Conservation (phyloP, 2,888 invertebrate genomes). For the Ganaspis brasiliensis region DNA sequence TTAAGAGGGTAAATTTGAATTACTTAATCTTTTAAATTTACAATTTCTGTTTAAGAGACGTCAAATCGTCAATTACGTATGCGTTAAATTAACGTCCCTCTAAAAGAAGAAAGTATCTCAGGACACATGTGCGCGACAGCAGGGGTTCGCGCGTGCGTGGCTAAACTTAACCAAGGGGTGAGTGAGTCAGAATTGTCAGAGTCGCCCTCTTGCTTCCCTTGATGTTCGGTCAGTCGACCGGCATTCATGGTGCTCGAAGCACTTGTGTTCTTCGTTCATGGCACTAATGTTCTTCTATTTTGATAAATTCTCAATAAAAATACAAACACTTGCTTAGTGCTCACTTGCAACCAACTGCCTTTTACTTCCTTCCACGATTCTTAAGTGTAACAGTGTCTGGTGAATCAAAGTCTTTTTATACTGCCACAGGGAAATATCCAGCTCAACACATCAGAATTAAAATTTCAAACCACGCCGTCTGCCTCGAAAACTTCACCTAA, state of each 20-base stretch:
- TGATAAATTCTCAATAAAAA: slow-evolving; percentile 15
- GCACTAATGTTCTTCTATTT: background rate
- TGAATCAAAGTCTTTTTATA: background rate
- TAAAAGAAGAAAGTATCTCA: slow-evolving; percentile 16
- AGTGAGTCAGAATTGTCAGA: slow-evolving; percentile 60
- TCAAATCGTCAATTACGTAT: background rate
- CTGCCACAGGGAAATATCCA: background rate
- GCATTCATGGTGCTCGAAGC: slow-evolving; percentile 65
- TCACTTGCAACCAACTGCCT: slow-evolving; percentile 5
- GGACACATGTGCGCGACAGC: slow-evolving; percentile 45
- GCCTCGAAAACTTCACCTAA: slow-evolving; percentile 22
- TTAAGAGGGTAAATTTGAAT: background rate
- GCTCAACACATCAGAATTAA: background rate
- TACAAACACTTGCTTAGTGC: background rate
- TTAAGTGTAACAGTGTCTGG: slow-evolving; percentile 8
- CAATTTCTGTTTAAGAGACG: background rate
- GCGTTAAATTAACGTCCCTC: background rate
- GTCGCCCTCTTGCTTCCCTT: slow-evolving; percentile 51
- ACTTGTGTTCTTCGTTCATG: slow-evolving; percentile 42
- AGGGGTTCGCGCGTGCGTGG: slow-evolving; percentile 53
- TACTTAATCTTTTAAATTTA: background rate
- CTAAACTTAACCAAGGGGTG: slow-evolving; percentile 22
- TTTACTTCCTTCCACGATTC: slow-evolving; percentile 12
- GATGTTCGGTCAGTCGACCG: slow-evolving; percentile 67
- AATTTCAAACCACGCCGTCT: slow-evolving; percentile 20